Base-by-base conservation (phyloP, 2,797 vertebrate species). In the Limosa lapponica region DNA sequence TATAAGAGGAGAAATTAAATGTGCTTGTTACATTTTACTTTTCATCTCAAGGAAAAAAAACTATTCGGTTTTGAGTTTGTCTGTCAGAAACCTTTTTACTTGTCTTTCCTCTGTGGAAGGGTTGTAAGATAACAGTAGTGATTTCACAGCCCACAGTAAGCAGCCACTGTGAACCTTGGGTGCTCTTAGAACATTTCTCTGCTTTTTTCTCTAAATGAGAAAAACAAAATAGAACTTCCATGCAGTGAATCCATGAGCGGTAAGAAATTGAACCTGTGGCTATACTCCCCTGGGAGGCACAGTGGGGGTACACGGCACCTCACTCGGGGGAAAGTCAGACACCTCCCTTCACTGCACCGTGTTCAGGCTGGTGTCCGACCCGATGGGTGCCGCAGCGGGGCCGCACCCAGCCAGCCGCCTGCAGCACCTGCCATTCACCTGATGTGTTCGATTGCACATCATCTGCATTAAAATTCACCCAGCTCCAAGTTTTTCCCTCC, bases 1-100 rank as follows among this genome's bases (percentile, higher is more conserved):
- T 96, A 86, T 80, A 97, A 95, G 81, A 92, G 92, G 78, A 96
- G 90, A 97, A 96, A 97, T 97, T 97, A 97, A 97, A 97, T 88
- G 85, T 44, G 85, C 93, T 97, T 84, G 77, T 97, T 97, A 82
- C 91, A 49, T 91, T 96, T 96, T 90, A 95, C 95, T 96, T 97
- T 97, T 98, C 95, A 92, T 96, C 96, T 95, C 80, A 30, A 58
- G 75, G 82, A 54, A 69, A 92, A 92, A 91, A 51, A 58, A 12
- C 15, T 82, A 58, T 51, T 66, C 2, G 13, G 59, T 59, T 73
- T 37, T 36, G 52, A 93, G 79, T 72, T 49, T 70, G 70, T 92
- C 84, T 88, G 67, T 93, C 91, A 96, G 78, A 73, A 83, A 75
- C 55, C 62, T 95, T 95, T 89, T 66, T 74, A 30, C 80, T 81